Base-by-base conservation (phyloP, 92 coral and sea anemone genomes). In the Actinernus sp. region DNA sequence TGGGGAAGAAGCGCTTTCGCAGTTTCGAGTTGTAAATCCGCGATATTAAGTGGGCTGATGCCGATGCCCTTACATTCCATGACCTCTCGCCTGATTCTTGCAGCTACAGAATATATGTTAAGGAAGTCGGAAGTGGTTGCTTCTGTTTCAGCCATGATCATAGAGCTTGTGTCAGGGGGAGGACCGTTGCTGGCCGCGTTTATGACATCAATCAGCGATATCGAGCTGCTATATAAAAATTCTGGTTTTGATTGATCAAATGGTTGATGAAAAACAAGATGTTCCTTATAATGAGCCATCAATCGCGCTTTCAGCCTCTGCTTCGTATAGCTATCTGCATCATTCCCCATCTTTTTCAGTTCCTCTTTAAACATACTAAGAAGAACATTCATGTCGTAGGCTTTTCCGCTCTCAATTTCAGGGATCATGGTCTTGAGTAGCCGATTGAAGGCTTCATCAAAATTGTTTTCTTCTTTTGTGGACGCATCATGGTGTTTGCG, bases 301-400 rank as follows among this genome's bases (percentile, higher is more conserved):
- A 72, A 49, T 59, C 79, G 37, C 3, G 40, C 60, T 72, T 72
- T 72, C 26, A 72, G 61, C 46, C 37, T 59, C 70, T 72, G 70
- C 43, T 60, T 72, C 17, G 61, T 72, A 19, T 60, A 72, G 53
- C 50, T 72, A 18, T 32, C 37, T 31, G 50, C 22, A 45, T 45
- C 78, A 46, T 22, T 19, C 19, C 78, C 68, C 37, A 45, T 47
- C n/a, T n/a, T n/a, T n/a, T n/a, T n/a, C n/a, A n/a, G n/a, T n/a
- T n/a, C n/a, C n/a, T n/a, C n/a, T n/a, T 58, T 21, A 26, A 30
- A 71, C 48, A 60, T 49, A 17, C 1, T 16, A 12, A 70, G 18
- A 30, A 70, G 67, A 12, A 29, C 34, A 11, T 70, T 70, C 78
- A 70, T 57, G 49, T 70, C 78, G 49, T 43, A 70, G 30, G 67